Base-by-base conservation (phyloP, 2,797 vertebrate species). In the Hemibagrus guttatus region DNA sequence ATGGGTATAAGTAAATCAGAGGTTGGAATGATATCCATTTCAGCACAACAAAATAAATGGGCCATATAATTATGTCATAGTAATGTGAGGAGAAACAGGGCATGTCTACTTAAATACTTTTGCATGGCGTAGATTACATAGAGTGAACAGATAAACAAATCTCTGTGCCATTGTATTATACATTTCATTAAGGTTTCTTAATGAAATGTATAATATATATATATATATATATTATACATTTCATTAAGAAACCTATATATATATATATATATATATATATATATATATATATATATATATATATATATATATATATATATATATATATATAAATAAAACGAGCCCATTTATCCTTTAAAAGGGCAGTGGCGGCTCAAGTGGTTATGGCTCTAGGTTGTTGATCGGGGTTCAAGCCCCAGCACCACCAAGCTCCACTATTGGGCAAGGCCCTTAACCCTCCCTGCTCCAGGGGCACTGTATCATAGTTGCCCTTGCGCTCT, bases 11-110 rank as follows among this genome's bases (percentile, higher is more conserved):
- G 23, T 23, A 87, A 81, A 35, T 69, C 35, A 31, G 31, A 58
- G 49, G 28, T 58, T 75, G 72, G 46, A 66, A 59, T n/a, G 35
- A 64, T 75, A 66, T 83, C 75, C 21, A 76, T 68, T 46, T 58
- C 59, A 84, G 16, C 39, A 61, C 56, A 71, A 84, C 39, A 59
- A 6, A 74, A 64, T 56, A 80, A 85, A 80, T 63, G 26, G n/a
- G 58, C 69, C 63, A 68, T 17, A 66, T 66, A 79, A 76, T 85
- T 31, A 56, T 79, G 31, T n/a, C 72, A 64, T 66, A 78, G 11
- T 49, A 21, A 35, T 76, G 17, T 63, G 71, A 66, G 54, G 26
- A 66, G 23, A 63, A 31, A 12, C 39, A 61, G 35, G 56, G 19
- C 8, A 35, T 69, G 63, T 74, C 26, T 52, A 28, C 17, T 75